Base-by-base conservation (phyloP, 2,797 vertebrate genomes). In the Enteromius anoplus region DNA sequence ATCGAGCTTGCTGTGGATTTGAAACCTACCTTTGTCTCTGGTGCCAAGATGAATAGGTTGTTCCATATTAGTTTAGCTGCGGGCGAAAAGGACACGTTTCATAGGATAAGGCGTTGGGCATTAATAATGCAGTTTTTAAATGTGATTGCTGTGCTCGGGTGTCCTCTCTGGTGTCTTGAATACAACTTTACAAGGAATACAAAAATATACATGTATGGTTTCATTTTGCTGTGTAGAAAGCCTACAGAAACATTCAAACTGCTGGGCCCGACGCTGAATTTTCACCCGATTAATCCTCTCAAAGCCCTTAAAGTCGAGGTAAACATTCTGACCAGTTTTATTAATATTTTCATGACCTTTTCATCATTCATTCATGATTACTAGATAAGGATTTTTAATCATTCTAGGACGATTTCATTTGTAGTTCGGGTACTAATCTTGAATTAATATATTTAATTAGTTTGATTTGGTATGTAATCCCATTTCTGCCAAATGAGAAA, bases 41-140 rank as follows among this genome's bases (percentile, higher is more conserved):
- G 70, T 65, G 66, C 47, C 70, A 66, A 80, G 85, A 80, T 86
- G 73, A 80, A 83, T 80, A 77, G 83, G 32, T 64, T 80, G 66
- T 64, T 85, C 66, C 65, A 86, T 82, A 83, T 86, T 85, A 81
- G 60, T 86, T 86, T 88, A 88, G 71, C 58, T 55, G 75, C 62
- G 40, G 70, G 81, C 40, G 62, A 83, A 83, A 80, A 83, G 80
- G 42, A 68, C 60, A 75, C 60, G 23, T 83, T 88, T 84, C 17
- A 58, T 83, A 34, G 81, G 83, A 85, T 82, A 71, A 81, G 82
- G 62, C 75, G 9, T 84, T 76, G 62, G 64, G 66, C 53, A 64
- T 81, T 83, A 87, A 85, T 83, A 84, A 58, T 82, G 62, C 34
- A 66, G 11, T 58, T 76, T 68, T 75, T 68, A 68, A 76, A 82